phyloP scores from a whole-genome alignment of 2,888 invertebrate species.

The Gnatocerus cornutus region DNA sequence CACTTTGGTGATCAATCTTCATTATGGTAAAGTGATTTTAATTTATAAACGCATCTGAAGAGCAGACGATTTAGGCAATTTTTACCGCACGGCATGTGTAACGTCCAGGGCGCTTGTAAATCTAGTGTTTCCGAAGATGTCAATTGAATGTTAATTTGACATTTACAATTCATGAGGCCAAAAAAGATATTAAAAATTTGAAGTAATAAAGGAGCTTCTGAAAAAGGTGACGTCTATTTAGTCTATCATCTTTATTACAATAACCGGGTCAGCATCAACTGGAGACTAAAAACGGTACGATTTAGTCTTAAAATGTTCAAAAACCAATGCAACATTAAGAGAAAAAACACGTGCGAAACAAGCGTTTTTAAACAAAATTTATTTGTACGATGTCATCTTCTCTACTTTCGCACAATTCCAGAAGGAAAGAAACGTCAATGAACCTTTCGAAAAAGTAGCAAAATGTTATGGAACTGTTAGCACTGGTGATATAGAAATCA shows the following conservation, averaged over 20 bases:
- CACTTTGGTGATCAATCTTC: too few relatives aligned
- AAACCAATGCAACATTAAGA: slow-evolving; percentile 19
- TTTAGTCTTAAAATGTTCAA: slow-evolving; percentile 35
- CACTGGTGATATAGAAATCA: slow-evolving; percentile 33
- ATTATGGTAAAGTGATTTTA: too few relatives aligned
- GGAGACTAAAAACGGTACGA: slow-evolving; percentile 11
- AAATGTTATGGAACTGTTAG: slow-evolving; percentile 25
- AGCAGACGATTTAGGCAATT: too few relatives aligned
- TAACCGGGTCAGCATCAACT: neutral
- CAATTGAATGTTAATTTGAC: too few relatives aligned
- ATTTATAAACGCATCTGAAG: too few relatives aligned
- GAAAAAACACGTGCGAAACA: slow-evolving; percentile 18
- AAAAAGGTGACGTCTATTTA: slow-evolving; percentile 37
- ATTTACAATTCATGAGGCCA: too few relatives aligned
- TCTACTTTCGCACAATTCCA: slow-evolving; percentile 30
- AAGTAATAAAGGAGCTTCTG: neutral
- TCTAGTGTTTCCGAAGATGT: too few relatives aligned
- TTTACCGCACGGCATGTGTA: too few relatives aligned
- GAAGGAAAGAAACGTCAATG: neutral
- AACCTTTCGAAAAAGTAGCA: slow-evolving; percentile 19
- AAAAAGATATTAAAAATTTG: neutral
- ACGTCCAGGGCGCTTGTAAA: too few relatives aligned
- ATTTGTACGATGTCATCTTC: slow-evolving; percentile 11
- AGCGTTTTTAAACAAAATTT: slow-evolving; percentile 30
- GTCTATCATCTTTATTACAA: slow-evolving; percentile 22